These are phyloP conservation scores for Carassius auratus DNA, from an alignment of 2,113 vertebrate genomes.

Conservation along the genomic window DNA sequence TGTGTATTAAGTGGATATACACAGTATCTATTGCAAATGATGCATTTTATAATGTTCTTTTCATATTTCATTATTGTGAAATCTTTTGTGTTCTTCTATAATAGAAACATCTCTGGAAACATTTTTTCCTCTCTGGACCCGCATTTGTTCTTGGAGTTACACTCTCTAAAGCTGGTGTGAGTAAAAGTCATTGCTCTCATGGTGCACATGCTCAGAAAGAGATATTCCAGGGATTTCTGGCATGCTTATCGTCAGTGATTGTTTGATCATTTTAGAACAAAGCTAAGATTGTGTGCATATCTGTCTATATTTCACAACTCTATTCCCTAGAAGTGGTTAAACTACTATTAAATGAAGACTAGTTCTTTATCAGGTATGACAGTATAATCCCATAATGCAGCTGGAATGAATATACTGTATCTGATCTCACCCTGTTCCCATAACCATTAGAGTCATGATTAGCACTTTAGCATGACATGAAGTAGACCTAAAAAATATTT, in stretches of 20 bases:
- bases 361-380: too few species aligned
- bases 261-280: not conserved
- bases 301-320: not conserved
- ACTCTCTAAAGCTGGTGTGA: constrained; percentile 90
- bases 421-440: too few species aligned
- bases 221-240: not conserved
- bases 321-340: not conserved
- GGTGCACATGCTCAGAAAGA: not conserved
- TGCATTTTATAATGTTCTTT: not conserved
- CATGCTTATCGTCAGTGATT: not conserved
- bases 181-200: constrained; percentile 65
- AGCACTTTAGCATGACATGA: too few species aligned
- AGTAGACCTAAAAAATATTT: too few species aligned
- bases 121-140: constrained; percentile 90
- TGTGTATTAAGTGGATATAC: not conserved
- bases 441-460: too few species aligned
- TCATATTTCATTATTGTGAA: not conserved
- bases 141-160: constrained; percentile 86
- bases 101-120: constrained; percentile 92
- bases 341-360: too few species aligned
- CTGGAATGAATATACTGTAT: too few species aligned
- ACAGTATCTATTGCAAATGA: not conserved
- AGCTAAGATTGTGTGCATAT: not conserved
- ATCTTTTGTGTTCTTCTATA: constrained; percentile 43
- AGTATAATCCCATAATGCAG: too few species aligned